phyloP scores from a whole-genome alignment of 2,113 vertebrate genomes.

The Aleadryas rufinucha region DNA sequence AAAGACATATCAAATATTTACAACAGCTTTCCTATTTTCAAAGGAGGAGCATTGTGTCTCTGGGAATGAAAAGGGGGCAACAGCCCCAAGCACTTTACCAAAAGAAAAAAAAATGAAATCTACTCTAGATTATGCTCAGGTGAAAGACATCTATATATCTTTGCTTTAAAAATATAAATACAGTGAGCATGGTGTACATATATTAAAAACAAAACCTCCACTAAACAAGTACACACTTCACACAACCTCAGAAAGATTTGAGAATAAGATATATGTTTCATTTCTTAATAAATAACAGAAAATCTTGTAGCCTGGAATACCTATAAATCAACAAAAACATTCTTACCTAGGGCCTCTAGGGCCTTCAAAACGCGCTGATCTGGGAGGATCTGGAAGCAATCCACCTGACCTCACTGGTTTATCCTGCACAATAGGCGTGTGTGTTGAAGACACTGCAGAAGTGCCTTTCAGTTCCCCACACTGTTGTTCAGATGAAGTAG shows the following conservation, averaged over 20 bases:
- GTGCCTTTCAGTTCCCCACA: slow-evolving; percentile 55
- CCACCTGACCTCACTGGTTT: slow-evolving; percentile 71
- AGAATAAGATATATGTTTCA: neutral
- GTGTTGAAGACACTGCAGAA: slow-evolving; percentile 46
- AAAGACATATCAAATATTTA: neutral
- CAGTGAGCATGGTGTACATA: neutral
- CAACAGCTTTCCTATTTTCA: neutral
- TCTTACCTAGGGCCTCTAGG: slow-evolving; percentile 82
- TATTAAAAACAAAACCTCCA: neutral
- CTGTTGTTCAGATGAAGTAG: slow-evolving; percentile 70
- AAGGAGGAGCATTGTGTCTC: neutral
- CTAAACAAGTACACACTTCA: neutral
- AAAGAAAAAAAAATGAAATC: neutral
- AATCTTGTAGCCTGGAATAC: neutral
- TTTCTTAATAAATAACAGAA: neutral
- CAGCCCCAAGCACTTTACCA: neutral
- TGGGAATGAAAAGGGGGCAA: neutral
- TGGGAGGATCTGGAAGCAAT: slow-evolving; percentile 74
- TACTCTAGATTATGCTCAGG: neutral
- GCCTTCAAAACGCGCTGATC: slow-evolving; percentile 77
- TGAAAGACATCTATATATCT: neutral
- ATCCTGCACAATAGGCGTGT: slow-evolving; percentile 52
- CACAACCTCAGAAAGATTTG: neutral
- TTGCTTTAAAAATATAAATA: neutral
- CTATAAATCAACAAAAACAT: neutral